phyloP scores from a whole-genome alignment of 2,888 invertebrate genomes.

The Ceramica pisi region DNA sequence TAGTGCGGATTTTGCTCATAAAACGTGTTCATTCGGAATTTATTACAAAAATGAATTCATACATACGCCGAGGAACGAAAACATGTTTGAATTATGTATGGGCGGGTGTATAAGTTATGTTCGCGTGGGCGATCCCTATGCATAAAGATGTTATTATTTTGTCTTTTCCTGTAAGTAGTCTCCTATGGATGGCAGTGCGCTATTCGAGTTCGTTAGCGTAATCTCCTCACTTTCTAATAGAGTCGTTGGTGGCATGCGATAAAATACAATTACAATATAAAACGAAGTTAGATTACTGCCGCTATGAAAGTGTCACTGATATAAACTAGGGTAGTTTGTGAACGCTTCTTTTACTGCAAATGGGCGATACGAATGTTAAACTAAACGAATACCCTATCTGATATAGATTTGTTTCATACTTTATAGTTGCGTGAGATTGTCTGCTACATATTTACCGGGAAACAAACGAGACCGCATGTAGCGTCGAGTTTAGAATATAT shows the following conservation, averaged over 20 bases:
- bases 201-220: slow-evolving; percentile 81
- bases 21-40: slow-evolving; percentile 72
- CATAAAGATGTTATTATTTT: slow-evolving; percentile 80
- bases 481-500: slow-evolving; percentile 11
- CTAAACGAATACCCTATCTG: slow-evolving; percentile 28
- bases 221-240: slow-evolving; percentile 82
- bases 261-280: slow-evolving; percentile 75
- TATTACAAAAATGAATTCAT: slow-evolving; percentile 82
- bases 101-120: slow-evolving; percentile 76
- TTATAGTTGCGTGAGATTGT: slow-evolving; percentile 25
- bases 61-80: slow-evolving; percentile 73
- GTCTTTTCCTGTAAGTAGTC: slow-evolving; percentile 75
- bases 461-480: slow-evolving; percentile 13
- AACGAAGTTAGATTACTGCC: slow-evolving; percentile 67
- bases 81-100: slow-evolving; percentile 83
- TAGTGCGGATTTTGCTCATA: slow-evolving; percentile 68
- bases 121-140: slow-evolving; percentile 81
- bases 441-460: background rate
- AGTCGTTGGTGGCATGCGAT: slow-evolving; percentile 73
- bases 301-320: slow-evolving; percentile 61
- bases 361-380: slow-evolving; percentile 20
- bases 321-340: slow-evolving; percentile 55
- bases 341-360: slow-evolving; percentile 52
- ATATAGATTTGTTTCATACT: slow-evolving; percentile 44
- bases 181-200: slow-evolving; percentile 67